Evolutionary conservation across 2,888 invertebrate genomes (phyloP), one percentile per base, ranked within the genome.

Genomic region (Onthophagus sagittarius): DNA sequence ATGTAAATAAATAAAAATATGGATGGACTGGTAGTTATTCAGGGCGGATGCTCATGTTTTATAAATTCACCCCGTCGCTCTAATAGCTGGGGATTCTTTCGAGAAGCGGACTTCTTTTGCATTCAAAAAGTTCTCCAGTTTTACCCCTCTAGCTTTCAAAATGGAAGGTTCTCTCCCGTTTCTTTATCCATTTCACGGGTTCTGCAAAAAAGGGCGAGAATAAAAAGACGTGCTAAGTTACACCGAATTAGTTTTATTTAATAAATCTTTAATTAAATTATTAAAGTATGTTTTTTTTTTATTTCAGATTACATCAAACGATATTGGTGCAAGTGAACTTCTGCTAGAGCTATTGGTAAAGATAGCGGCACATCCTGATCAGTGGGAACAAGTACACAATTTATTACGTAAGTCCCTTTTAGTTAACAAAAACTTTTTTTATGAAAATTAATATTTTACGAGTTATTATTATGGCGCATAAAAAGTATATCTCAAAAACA

Each of bases 341-440:
- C 82, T 85, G 6, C 76, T 85, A 67, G 84, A 85, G 75, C 79
- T 85, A 75, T 82, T 85, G 79, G 82, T 85, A 15, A 84, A 83
- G 79, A 85, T 85, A 70, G 84, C 85, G 15, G 80, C 83, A 9
- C 82, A 85, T 79, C 85, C 85, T 7, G 81, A 84, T 73, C 83
- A 84, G 73, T 85, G 85, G 85, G 79, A 81, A 73, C 82, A 80
- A 78, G 84, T 85, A 39, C 85, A 85, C 77, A 79, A 81, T 75
- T 79, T 85, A 77, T 80, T 85, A 77, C 82, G 85, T 85, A 81
- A 84, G 82, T 81, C 3, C 23, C 23, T 23, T 23, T 23, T 23
- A 23, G 23, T 23, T 23, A 23, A 23, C 23, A 23, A 23, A 23
- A 23, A 23, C 23, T 23, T 23, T 23, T n/a, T 23, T 23, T 23